phyloP scores from a whole-genome alignment of 2,797 vertebrate genomes.

The Kryptopterus vitreolus region DNA sequence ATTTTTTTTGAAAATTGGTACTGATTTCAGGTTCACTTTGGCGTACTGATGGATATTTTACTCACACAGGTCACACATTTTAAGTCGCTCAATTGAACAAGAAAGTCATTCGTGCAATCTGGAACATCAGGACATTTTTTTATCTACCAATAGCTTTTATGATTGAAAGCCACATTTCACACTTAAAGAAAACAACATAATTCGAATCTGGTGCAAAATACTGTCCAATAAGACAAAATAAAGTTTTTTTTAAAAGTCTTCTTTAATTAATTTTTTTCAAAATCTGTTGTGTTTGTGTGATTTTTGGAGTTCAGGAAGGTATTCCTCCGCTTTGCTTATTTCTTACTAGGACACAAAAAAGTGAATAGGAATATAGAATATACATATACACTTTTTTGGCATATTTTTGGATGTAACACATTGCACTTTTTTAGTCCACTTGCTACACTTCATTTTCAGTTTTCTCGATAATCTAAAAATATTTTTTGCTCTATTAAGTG shows the following conservation, averaged over 20 bases:
- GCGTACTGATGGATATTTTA: not conserved
- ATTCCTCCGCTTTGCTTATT: not conserved
- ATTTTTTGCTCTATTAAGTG: not conserved
- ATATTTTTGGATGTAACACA: not conserved
- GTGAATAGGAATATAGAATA: no score
- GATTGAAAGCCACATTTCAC: not conserved
- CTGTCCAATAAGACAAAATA: not conserved
- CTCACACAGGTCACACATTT: constrained; percentile 18
- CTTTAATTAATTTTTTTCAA: not conserved
- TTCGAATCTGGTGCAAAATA: not conserved
- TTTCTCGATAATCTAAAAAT: not conserved
- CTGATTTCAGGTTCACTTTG: constrained; percentile 16
- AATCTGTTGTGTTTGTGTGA: not conserved
- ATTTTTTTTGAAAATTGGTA: constrained; percentile 43
- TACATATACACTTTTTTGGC: no score
- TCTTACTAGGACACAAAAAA: not conserved
- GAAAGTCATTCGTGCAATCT: constrained; percentile 1
- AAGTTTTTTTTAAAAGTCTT: not conserved
- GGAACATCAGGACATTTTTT: no score
- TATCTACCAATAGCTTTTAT: no score
- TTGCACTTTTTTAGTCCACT: not conserved
- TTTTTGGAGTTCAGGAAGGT: not conserved
- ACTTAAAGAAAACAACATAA: not conserved
- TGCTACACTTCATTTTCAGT: no score
- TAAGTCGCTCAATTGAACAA: not conserved